Percentiles rank a stretch among this genome's conserved stretches.
Evolutionary conservation across 2,888 invertebrate species (phyloP).

Genomic region (Eledone cirrhosa): DNA sequence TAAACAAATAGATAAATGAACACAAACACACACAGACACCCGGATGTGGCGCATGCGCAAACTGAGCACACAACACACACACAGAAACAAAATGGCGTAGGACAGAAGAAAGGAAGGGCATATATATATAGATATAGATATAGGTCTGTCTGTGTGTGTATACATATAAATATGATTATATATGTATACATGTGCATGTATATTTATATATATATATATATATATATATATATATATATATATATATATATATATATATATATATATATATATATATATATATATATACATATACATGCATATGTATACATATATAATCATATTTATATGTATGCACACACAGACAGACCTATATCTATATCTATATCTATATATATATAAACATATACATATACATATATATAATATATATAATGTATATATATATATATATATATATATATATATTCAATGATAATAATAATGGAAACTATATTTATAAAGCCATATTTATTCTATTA

Average conservation of each 20-base stretch:
- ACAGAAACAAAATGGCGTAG: too few relatives aligned
- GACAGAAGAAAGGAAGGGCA: not conserved
- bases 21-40: too few relatives aligned
- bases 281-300: not conserved
- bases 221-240: not conserved
- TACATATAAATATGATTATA: too few relatives aligned
- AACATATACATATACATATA: not conserved
- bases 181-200: not conserved
- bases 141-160: not conserved
- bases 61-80: too few relatives aligned
- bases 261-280: slow-evolving; percentile 6
- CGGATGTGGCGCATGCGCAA: too few relatives aligned
- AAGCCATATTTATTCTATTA: too few relatives aligned
- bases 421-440: too few relatives aligned
- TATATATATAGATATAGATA: not conserved
- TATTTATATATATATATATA: not conserved
- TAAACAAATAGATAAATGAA: too few relatives aligned
- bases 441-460: too few relatives aligned
- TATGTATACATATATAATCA: not conserved
- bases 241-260: not conserved
- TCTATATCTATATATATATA: not conserved
- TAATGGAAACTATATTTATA: too few relatives aligned
- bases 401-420: slow-evolving; percentile 6
- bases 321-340: not conserved
- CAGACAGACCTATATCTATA: not conserved